These are phyloP conservation scores for Andrena marginata DNA, from an alignment of 2,888 invertebrate species.

Conservation along the genomic window DNA sequence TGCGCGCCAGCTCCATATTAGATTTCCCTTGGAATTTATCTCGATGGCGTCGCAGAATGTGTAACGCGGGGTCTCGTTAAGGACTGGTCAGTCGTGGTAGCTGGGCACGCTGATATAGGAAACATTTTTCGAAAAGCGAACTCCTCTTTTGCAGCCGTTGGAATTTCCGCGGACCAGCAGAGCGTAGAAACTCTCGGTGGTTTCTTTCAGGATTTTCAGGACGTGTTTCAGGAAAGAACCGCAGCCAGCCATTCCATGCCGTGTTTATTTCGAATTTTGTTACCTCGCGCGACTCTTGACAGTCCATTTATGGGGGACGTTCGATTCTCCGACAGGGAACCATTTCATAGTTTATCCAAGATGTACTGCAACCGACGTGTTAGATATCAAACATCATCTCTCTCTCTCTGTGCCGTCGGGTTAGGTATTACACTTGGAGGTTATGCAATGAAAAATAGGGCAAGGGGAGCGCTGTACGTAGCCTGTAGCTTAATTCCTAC, in stretches of 20 bases:
- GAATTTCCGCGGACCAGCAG: neutral
- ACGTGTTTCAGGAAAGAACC: neutral
- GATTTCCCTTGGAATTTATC: too few relatives aligned
- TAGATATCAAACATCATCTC: neutral
- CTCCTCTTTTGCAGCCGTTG: neutral
- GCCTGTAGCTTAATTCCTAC: neutral
- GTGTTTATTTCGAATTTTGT: conserved; percentile 22
- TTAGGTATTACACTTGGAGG: neutral
- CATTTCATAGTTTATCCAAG: neutral
- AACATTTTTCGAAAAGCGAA: neutral
- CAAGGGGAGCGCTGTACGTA: too few relatives aligned
- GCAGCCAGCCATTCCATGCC: neutral
- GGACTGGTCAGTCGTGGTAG: neutral
- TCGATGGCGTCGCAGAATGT: neutral
- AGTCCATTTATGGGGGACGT: neutral
- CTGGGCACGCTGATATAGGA: neutral
- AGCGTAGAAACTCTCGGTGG: neutral
- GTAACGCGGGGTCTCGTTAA: neutral
- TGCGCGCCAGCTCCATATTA: too few relatives aligned
- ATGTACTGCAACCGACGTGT: neutral
- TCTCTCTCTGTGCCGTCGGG: neutral
- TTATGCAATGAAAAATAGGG: neutral
- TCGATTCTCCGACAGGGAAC: conserved; percentile 8
- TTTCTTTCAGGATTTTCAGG: neutral
- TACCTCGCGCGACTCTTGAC: neutral